These are phyloP conservation scores for Parauchenoglanis ngamensis DNA, from an alignment of 2,797 vertebrate genomes.

Conservation along the genomic window DNA sequence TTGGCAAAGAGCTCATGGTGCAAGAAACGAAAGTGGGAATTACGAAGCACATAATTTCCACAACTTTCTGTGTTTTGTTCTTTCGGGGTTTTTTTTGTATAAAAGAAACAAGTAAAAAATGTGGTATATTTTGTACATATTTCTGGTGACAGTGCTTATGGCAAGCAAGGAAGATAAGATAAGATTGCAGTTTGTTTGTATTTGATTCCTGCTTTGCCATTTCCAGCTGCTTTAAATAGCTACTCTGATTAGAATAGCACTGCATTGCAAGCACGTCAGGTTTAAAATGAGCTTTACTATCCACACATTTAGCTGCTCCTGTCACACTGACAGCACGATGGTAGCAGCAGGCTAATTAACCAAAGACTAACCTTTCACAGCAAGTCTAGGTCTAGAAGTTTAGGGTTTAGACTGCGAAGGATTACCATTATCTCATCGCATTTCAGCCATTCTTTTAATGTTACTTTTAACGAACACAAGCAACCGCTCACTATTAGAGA, in stretches of 20 bases:
- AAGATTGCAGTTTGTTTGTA: not conserved
- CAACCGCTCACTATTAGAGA: not conserved
- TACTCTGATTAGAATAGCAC: constrained; percentile 20
- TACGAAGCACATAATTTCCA: not conserved
- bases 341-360: constrained; percentile 19
- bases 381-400: not conserved
- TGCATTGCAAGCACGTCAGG: not conserved
- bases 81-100: too few species aligned
- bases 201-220: constrained; percentile 8
- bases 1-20: not conserved
- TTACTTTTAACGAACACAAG: not conserved
- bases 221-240: constrained; percentile 30
- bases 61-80: too few species aligned
- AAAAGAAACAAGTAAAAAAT: not conserved
- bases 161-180: constrained; percentile 5
- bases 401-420: not conserved
- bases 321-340: not conserved
- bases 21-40: not conserved
- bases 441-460: not conserved
- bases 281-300: constrained; percentile 18
- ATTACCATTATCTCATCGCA: not conserved
- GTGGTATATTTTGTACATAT: not conserved
- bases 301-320: not conserved
- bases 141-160: not conserved
- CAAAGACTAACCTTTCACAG: constrained; percentile 7